phyloP scores from a whole-genome alignment of 2,113 vertebrate genomes.

The Corvus hawaiiensis region DNA sequence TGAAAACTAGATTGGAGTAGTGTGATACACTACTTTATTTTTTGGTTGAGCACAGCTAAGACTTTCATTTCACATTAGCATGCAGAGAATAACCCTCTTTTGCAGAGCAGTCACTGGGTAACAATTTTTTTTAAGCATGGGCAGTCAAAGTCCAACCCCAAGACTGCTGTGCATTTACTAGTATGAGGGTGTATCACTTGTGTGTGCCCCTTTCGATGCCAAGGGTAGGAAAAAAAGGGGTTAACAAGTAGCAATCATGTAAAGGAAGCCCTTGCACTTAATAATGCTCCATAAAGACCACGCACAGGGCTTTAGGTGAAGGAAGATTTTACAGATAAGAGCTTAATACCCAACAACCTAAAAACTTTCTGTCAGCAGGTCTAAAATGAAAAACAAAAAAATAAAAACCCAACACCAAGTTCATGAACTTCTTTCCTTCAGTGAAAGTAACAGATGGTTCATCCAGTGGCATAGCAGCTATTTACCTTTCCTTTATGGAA shows the following conservation, averaged over 20 bases:
- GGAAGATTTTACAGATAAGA: neutral
- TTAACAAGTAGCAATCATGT: neutral
- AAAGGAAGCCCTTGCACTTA: neutral
- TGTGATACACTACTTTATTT: neutral
- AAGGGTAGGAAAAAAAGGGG: neutral
- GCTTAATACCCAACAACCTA: neutral
- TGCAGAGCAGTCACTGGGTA: neutral
- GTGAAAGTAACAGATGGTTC: neutral
- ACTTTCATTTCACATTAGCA: conserved; percentile 3
- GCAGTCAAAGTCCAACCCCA: neutral
- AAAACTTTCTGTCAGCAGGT: neutral
- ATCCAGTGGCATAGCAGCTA: neutral
- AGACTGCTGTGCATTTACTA: neutral
- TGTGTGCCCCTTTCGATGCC: neutral
- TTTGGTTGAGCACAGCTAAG: neutral
- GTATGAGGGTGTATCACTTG: neutral
- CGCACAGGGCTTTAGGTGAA: neutral
- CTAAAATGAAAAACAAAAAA: neutral
- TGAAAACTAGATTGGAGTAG: neutral
- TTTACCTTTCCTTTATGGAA: neutral
- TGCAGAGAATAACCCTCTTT: neutral
- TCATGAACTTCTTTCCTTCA: neutral
- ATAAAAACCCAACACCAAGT: neutral
- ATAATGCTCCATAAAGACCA: neutral
- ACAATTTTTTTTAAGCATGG: neutral